Percentiles rank a stretch among this genome's conserved stretches.
Conservation (phyloP, 1,140 invertebrate species). For the Ylistrum balloti region DNA sequence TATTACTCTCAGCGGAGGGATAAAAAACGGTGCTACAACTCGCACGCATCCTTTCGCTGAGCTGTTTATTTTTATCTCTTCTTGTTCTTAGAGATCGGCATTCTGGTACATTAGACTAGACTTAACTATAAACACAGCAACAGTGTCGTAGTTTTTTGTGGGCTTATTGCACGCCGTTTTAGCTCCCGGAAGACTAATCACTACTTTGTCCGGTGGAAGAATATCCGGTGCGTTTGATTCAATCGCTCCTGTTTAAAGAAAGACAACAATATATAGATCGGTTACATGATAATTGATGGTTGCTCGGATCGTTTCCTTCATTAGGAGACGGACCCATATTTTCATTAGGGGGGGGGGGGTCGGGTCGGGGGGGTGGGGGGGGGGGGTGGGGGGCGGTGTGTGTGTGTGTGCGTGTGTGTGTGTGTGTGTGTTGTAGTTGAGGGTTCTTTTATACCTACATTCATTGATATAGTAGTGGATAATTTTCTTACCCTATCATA, state of each 20-base stretch:
- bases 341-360: too few relatives aligned
- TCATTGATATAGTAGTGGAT: too few relatives aligned
- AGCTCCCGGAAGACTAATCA: neutral
- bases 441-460: too few relatives aligned
- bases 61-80: neutral
- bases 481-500: too few relatives aligned
- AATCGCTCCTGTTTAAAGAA: neutral
- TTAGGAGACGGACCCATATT: neutral
- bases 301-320: too few relatives aligned
- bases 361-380: too few relatives aligned
- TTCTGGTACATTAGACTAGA: slow-evolving; percentile 9
- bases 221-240: slow-evolving; percentile 1
- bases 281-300: neutral
- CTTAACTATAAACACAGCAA: neutral
- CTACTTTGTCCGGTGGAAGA: neutral
- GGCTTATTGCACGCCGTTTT: neutral
- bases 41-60: neutral
- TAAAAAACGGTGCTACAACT: neutral
- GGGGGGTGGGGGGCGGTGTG: too few relatives aligned
- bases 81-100: neutral
- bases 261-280: slow-evolving; percentile 10
- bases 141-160: neutral
- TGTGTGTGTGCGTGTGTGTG: too few relatives aligned
- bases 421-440: too few relatives aligned
- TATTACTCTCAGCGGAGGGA: slow-evolving; percentile 15